Percentiles rank a stretch among this genome's conserved stretches.
Conservation (phyloP, 30 jellyfish, hydroid and myxozoan genomes). For the Aurelia coerulea region DNA sequence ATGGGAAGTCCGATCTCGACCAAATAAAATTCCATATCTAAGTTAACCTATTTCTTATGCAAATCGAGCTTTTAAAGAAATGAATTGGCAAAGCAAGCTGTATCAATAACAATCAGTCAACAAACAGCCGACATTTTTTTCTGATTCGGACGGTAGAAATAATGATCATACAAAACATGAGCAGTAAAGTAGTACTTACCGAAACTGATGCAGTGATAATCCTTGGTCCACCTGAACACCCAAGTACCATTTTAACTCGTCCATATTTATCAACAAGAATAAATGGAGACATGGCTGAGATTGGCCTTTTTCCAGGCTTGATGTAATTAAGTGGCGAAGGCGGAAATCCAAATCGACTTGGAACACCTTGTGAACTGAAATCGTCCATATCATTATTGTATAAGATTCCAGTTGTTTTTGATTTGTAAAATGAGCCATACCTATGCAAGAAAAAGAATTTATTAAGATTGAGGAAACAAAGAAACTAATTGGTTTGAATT, state of each 20-base stretch:
- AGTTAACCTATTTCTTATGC: too few species aligned
- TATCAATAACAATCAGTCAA: too few species aligned
- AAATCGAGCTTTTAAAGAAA: too few species aligned
- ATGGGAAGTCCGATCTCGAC: too few species aligned
- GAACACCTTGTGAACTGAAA: conserved; percentile 84
- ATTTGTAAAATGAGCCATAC: conserved; percentile 92
- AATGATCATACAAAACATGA: not conserved
- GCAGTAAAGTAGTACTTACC: conserved; percentile 26
- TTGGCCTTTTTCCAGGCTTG: conserved; percentile 88
- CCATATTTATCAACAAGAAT: conserved; percentile 84
- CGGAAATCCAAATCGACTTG: conserved; percentile 84
- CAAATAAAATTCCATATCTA: too few species aligned
- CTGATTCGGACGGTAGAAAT: not conserved
- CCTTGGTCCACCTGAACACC: conserved; percentile 98
- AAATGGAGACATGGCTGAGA: conserved; percentile 96
- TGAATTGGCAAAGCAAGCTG: too few species aligned
- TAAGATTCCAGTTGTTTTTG: conserved; percentile 87
- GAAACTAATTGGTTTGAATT: too few species aligned
- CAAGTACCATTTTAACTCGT: conserved; percentile 85
- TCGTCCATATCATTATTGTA: conserved; percentile 97
- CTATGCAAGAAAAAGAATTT: not conserved
- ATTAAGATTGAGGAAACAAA: too few species aligned
- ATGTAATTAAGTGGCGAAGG: conserved; percentile 86
- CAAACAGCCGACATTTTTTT: too few species aligned
- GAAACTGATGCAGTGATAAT: conserved; percentile 92